Percentiles rank a stretch among this genome's conserved stretches.
phyloP scores from a whole-genome alignment of 2,888 invertebrate genomes.

The Rosalia funebris region DNA sequence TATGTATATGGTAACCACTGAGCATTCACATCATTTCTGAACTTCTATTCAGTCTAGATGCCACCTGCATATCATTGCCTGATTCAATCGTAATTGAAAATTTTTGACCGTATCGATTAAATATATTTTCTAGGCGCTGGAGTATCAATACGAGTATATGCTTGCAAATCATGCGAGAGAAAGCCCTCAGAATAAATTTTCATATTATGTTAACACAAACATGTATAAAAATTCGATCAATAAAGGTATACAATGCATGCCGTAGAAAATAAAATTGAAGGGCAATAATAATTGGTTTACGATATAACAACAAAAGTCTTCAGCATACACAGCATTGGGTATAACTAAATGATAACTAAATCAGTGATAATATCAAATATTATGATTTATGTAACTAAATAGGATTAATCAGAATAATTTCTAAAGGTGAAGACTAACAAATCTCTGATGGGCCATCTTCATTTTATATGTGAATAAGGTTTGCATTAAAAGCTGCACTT shows the following conservation, averaged over 20 bases:
- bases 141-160: not conserved
- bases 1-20: slow-evolving; percentile 1
- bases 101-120: slow-evolving; percentile 13
- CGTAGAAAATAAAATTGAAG: too few species aligned
- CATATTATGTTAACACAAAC: not conserved
- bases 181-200: not conserved
- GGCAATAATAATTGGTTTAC: too few species aligned
- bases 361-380: too few species aligned
- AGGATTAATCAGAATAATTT: too few species aligned
- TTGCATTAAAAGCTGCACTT: too few species aligned
- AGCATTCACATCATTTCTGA: not conserved
- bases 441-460: too few species aligned
- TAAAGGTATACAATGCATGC: not conserved
- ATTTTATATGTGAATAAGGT: too few species aligned
- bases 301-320: too few species aligned
- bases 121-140: slow-evolving; percentile 2
- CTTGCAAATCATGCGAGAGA: not conserved
- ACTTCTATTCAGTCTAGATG: slow-evolving; percentile 13
- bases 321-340: too few species aligned
- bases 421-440: too few species aligned
- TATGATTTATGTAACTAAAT: too few species aligned
- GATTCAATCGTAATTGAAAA: slow-evolving; percentile 30
- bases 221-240: not conserved
- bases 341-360: too few species aligned
- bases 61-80: slow-evolving; percentile 24